Conservation (phyloP, 2,888 invertebrate genomes). For the Phortica magna region DNA sequence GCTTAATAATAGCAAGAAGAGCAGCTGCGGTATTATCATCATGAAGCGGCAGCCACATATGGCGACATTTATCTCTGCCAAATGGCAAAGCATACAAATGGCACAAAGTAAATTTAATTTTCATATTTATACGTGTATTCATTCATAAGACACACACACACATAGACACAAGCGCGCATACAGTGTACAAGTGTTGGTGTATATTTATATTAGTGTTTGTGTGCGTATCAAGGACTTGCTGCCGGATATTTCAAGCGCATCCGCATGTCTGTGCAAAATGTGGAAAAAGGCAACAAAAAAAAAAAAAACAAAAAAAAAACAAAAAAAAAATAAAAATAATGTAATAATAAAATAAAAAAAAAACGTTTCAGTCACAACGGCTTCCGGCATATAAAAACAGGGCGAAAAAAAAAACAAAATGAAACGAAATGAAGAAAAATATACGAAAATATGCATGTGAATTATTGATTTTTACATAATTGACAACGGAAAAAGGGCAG, state of each 20-base stretch:
- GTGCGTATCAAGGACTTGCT: conserved; percentile 41
- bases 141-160: not conserved
- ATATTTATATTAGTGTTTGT: not conserved
- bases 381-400: conserved; percentile 25
- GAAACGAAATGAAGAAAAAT: conserved; percentile 55
- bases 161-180: not conserved
- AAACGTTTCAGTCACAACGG: not conserved
- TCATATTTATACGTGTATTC: not conserved
- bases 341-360: not conserved
- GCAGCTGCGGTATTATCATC: not conserved
- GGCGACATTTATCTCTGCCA: not conserved
- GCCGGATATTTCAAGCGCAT: conserved; percentile 68
- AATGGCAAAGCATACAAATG: not conserved
- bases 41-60: conserved; percentile 23
- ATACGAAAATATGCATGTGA: conserved; percentile 36
- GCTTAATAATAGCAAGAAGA: not conserved
- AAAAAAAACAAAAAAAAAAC: not conserved
- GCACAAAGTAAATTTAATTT: conserved; percentile 29
- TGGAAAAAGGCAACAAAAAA: conserved; percentile 30
- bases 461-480: conserved; percentile 66
- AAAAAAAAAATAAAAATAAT: too few relatives aligned
- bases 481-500: conserved; percentile 34
- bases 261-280: conserved; percentile 43
- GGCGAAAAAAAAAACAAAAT: conserved; percentile 40
- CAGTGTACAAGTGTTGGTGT: conserved; percentile 28